Conservation (phyloP, 1,140 invertebrate species). For the Zaprionus vittiger region DNA sequence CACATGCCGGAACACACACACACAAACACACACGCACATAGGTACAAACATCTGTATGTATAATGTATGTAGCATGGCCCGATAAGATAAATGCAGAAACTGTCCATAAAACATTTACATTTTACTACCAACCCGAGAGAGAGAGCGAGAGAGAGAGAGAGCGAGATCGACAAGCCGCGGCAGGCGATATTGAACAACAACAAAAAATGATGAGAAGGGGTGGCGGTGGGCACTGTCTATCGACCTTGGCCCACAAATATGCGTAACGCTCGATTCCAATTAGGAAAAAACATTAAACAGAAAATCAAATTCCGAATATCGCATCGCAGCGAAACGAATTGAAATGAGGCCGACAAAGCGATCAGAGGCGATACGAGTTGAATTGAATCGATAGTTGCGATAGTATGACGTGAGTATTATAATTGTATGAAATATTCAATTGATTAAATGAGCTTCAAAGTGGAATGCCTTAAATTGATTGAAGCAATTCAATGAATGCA, state of each 20-base stretch:
- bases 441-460: background rate
- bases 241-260: slow-evolving; percentile 47
- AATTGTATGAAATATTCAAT: background rate
- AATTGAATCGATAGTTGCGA: slow-evolving; percentile 5
- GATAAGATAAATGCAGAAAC: slow-evolving; percentile 57
- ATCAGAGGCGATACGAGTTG: background rate
- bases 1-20: background rate
- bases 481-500: too few species aligned
- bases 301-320: slow-evolving; percentile 18
- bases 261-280: slow-evolving; percentile 13
- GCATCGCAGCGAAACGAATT: background rate
- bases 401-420: slow-evolving; percentile 3
- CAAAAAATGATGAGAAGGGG: background rate
- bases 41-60: background rate
- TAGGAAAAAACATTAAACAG: slow-evolving; percentile 10
- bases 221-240: background rate
- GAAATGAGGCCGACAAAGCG: background rate
- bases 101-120: slow-evolving; percentile 42
- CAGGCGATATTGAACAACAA: background rate
- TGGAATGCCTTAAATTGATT: too few species aligned
- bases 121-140: slow-evolving; percentile 14
- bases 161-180: slow-evolving; percentile 7
- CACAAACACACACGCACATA: background rate
- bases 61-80: slow-evolving; percentile 4
- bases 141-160: too few species aligned